Evolutionary conservation across 2,113 vertebrate genomes (phyloP).

Genomic region (Lophura nycthemera): DNA sequence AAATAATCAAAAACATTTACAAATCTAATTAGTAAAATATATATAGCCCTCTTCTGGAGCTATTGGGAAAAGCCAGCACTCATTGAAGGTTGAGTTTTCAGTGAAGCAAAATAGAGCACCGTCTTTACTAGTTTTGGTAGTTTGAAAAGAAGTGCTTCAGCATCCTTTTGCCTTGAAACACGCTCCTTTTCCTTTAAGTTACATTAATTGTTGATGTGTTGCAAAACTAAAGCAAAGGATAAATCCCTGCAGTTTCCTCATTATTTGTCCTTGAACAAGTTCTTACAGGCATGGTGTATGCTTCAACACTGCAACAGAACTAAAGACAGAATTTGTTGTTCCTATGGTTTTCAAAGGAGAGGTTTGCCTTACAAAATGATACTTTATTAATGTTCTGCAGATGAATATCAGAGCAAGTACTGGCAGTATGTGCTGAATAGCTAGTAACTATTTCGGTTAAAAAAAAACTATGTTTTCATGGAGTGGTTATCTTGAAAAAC

Average conservation of each 20-base stretch:
- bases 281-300: neutral
- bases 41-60: neutral
- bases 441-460: conserved; percentile 21
- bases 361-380: conserved; percentile 22
- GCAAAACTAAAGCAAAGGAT: conserved; percentile 18
- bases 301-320: neutral
- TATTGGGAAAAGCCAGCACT: neutral
- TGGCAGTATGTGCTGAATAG: conserved; percentile 15
- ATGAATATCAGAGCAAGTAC: neutral
- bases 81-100: neutral
- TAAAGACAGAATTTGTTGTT: neutral
- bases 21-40: conserved; percentile 42
- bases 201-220: neutral
- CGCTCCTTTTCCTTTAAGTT: neutral
- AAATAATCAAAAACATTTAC: neutral
- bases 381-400: conserved; percentile 40
- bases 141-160: conserved; percentile 6
- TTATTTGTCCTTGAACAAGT: neutral
- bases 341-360: conserved; percentile 11
- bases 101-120: neutral
- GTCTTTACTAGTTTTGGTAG: neutral
- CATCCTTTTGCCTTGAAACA: neutral
- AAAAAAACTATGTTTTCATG: neutral
- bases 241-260: neutral
- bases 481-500: conserved; percentile 44